Evolutionary conservation across 2,797 vertebrate species (phyloP).

Genomic region (Gymnothorax javanicus): DNA sequence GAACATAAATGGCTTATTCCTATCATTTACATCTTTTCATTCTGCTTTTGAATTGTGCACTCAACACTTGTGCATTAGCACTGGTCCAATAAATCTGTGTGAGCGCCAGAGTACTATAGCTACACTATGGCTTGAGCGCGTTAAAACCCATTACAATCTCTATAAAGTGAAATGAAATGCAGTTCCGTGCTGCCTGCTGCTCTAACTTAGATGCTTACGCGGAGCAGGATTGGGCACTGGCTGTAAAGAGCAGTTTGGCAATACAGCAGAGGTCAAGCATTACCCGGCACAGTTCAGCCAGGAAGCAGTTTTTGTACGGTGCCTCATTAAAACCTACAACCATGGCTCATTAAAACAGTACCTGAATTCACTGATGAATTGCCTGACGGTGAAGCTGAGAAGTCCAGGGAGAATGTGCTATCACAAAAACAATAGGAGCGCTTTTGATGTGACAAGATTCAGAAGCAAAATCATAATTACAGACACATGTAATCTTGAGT

Average conservation of each 20-base stretch:
- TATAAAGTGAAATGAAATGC: not conserved
- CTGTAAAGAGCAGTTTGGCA: not conserved
- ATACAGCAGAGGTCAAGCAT: not conserved
- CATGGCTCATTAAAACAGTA: not conserved
- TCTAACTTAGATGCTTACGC: not conserved
- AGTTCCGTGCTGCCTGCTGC: not conserved
- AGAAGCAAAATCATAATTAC: not conserved
- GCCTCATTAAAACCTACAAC: not conserved
- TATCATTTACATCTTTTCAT: not conserved
- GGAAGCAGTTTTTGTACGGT: not conserved
- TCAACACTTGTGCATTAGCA: not conserved
- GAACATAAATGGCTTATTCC: not conserved
- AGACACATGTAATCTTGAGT: not conserved
- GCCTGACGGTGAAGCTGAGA: not conserved
- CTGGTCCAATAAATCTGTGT: not conserved
- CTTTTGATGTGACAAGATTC: not conserved
- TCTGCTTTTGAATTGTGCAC: not conserved
- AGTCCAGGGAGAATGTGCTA: conserved; percentile 6
- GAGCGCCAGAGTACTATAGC: not conserved
- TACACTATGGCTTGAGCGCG: not conserved
- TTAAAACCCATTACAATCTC: not conserved
- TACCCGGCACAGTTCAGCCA: not conserved
- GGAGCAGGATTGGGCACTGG: too few relatives aligned
- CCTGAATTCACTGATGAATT: conserved; percentile 5
- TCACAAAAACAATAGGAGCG: not conserved